Evolutionary conservation across 2,888 invertebrate species (phyloP).

Genomic region (Eurytoma californica): DNA sequence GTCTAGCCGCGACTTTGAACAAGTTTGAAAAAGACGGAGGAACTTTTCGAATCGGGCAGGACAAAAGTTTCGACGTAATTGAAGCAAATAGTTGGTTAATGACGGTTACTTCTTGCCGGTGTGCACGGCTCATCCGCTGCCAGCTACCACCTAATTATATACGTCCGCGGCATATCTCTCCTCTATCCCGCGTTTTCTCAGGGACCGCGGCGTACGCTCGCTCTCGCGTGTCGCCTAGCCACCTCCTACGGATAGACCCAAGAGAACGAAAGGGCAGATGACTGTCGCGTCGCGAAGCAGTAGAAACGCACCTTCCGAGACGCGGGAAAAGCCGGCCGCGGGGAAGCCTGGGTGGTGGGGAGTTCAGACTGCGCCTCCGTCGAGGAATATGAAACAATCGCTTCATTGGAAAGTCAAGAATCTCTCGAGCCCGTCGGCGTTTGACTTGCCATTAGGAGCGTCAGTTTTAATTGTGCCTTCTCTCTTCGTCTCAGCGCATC

Average conservation of each 20-base stretch:
- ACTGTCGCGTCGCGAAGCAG: not conserved
- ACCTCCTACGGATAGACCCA: too few species aligned
- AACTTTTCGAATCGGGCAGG: slow-evolving; percentile 11
- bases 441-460: slow-evolving; percentile 76
- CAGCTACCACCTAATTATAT: not conserved
- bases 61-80: slow-evolving; percentile 7
- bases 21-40: not conserved
- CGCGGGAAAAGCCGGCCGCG: not conserved
- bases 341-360: too few species aligned
- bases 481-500: slow-evolving; percentile 64
- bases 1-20: not conserved
- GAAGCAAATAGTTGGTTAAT: slow-evolving; percentile 37
- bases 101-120: slow-evolving; percentile 35
- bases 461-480: slow-evolving; percentile 75
- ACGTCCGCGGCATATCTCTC: not conserved
- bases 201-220: not conserved
- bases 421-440: slow-evolving; percentile 75
- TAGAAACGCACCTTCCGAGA: slow-evolving; percentile 10
- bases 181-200: slow-evolving; percentile 1
- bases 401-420: slow-evolving; percentile 76
- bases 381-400: slow-evolving; percentile 74
- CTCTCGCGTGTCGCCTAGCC: too few species aligned
- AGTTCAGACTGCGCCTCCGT: slow-evolving; percentile 60
- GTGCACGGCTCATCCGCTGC: not conserved
- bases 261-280: too few species aligned